phyloP scores from a whole-genome alignment of 2,113 vertebrate genomes.

The Sceloporus tristichus region DNA sequence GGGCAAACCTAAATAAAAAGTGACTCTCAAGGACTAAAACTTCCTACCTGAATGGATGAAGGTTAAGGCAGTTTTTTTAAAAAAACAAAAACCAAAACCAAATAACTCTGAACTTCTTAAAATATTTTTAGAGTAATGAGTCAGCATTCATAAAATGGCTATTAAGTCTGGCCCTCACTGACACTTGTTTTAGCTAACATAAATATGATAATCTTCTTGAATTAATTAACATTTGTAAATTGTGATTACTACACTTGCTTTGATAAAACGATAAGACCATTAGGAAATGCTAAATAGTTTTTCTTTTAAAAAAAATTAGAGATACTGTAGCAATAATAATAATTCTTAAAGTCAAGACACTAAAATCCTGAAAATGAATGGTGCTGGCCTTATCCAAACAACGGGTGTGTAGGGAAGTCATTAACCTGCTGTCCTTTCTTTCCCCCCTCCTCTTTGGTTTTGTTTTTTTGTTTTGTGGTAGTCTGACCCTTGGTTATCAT shows the following conservation, averaged over 20 bases:
- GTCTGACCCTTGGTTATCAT: conserved; percentile 89
- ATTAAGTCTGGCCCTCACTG: conserved; percentile 13
- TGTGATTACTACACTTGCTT: conserved; percentile 3
- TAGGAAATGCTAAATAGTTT: conserved; percentile 26
- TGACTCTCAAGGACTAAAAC: too few relatives aligned
- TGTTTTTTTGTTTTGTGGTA: conserved; percentile 88
- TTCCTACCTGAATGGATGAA: too few relatives aligned
- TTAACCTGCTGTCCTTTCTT: conserved; percentile 88
- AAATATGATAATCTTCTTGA: conserved; percentile 12
- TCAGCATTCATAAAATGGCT: not conserved
- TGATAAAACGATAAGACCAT: conserved; percentile 4
- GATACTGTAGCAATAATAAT: conserved; percentile 24
- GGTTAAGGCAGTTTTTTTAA: not conserved
- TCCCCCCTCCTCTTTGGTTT: conserved; percentile 85
- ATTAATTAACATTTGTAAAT: conserved; percentile 18
- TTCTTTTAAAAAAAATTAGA: conserved; percentile 2
- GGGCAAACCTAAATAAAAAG: too few relatives aligned
- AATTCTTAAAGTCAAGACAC: conserved; percentile 64
- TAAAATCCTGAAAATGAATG: conserved; percentile 73
- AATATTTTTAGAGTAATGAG: conserved; percentile 3
- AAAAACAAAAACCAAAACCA: not conserved
- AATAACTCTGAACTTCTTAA: not conserved
- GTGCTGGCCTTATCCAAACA: conserved; percentile 75
- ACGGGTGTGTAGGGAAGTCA: conserved; percentile 76
- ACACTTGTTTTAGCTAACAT: not conserved